These are phyloP conservation scores for Callipepla squamata DNA, from an alignment of 2,113 vertebrate species.

Conservation along the genomic window DNA sequence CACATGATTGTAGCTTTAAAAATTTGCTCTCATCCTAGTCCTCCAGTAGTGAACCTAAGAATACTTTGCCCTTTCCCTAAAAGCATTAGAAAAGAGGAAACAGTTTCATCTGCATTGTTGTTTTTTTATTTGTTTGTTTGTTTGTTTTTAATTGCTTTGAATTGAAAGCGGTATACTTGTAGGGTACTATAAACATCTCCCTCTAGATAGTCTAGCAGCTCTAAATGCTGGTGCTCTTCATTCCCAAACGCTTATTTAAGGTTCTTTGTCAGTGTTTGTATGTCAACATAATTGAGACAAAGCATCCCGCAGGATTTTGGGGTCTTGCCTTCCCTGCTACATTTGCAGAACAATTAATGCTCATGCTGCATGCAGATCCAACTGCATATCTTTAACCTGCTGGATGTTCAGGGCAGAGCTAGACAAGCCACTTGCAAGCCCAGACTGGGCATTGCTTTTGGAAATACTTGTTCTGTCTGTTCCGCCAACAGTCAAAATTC, in stretches of 20 bases:
- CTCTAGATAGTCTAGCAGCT: background rate
- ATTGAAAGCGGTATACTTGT: background rate
- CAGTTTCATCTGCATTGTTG: background rate
- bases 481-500: background rate
- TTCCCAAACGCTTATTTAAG: background rate
- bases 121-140: background rate
- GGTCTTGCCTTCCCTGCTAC: background rate
- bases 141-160: background rate
- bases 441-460: background rate
- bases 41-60: background rate
- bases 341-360: background rate
- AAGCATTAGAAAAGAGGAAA: background rate
- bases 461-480: background rate
- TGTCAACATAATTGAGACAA: background rate
- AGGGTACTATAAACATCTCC: background rate
- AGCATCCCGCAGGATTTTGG: background rate
- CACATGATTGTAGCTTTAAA: background rate
- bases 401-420: background rate
- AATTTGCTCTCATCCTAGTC: background rate
- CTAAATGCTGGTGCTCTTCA: background rate
- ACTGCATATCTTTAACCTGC: accelerated
- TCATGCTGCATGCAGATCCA: background rate
- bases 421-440: background rate
- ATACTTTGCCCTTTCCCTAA: background rate
- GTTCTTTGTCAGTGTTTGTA: background rate